Evolutionary conservation across 2,113 vertebrate genomes (phyloP).

Genomic region (Clupea harengus): DNA sequence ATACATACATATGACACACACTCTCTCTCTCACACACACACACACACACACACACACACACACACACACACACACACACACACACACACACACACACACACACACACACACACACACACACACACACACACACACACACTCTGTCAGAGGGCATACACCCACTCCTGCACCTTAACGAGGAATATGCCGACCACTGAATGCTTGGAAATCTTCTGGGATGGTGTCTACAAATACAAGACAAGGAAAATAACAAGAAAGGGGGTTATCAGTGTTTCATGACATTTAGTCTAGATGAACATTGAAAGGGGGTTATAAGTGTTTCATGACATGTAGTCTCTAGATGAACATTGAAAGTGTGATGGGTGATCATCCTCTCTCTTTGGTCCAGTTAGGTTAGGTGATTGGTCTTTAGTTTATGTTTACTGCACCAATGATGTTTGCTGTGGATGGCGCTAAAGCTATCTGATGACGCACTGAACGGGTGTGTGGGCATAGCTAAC

Average conservation of each 20-base stretch:
- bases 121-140: conserved; percentile 25
- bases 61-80: neutral
- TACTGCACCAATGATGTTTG: too few relatives aligned
- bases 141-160: conserved; percentile 4
- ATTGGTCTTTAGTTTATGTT: too few relatives aligned
- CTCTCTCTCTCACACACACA: too few relatives aligned
- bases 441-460: too few relatives aligned
- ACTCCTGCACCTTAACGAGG: conserved; percentile 54
- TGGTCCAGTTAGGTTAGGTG: too few relatives aligned
- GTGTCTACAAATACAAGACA: conserved; percentile 62
- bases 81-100: neutral
- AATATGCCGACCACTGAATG: conserved; percentile 71
- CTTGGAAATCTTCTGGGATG: conserved; percentile 76
- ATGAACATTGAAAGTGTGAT: too few relatives aligned
- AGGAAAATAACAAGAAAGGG: neutral
- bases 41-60: neutral
- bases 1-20: neutral
- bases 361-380: too few relatives aligned
- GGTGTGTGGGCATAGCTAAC: too few relatives aligned
- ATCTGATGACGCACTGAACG: too few relatives aligned
- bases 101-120: neutral
- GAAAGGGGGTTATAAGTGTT: neutral
- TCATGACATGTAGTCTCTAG: too few relatives aligned
- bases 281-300: neutral
- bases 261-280: neutral